A percentile compares a stretch with the other conserved stretches of the same genome.
Conservation (phyloP, 2,888 invertebrate genomes). For the Hymenopus coronatus region DNA sequence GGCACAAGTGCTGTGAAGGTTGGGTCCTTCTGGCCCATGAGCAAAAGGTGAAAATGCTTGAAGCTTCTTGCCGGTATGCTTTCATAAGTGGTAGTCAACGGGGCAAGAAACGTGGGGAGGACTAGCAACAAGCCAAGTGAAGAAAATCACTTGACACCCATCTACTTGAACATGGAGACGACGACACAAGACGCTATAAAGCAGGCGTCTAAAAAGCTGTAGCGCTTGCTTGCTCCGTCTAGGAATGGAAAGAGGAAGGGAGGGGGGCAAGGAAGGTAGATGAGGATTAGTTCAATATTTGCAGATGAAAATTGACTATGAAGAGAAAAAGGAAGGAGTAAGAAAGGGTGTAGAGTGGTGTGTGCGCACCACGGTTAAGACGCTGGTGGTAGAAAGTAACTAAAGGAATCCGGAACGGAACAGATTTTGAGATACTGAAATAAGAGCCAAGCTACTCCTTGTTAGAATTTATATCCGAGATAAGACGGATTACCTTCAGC, state of each 20-base stretch:
- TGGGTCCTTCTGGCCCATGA: background rate
- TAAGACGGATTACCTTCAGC: background rate
- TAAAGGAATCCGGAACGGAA: background rate
- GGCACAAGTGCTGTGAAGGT: background rate
- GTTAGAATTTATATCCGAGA: background rate
- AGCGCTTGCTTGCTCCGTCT: conserved; percentile 23
- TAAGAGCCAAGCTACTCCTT: background rate
- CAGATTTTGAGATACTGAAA: background rate
- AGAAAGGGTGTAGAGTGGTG: conserved; percentile 15
- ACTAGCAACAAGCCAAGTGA: conserved; percentile 34
- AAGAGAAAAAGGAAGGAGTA: conserved; percentile 27
- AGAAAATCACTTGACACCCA: conserved; percentile 44
- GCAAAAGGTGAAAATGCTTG: background rate
- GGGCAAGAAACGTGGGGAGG: conserved; percentile 5
- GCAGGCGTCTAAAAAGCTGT: background rate
- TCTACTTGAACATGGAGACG: conserved; percentile 34
- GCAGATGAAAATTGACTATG: conserved; percentile 50
- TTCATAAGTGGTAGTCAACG: conserved; percentile 44
- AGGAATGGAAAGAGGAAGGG: background rate
- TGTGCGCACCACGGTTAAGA: background rate
- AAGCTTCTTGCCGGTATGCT: conserved; percentile 43
- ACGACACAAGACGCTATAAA: background rate
- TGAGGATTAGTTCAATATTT: conserved; percentile 50
- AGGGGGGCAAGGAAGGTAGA: background rate
- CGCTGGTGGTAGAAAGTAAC: background rate